Evolutionary conservation across 2,797 vertebrate species (phyloP).

Genomic region (Pseudochaenichthys georgianus): DNA sequence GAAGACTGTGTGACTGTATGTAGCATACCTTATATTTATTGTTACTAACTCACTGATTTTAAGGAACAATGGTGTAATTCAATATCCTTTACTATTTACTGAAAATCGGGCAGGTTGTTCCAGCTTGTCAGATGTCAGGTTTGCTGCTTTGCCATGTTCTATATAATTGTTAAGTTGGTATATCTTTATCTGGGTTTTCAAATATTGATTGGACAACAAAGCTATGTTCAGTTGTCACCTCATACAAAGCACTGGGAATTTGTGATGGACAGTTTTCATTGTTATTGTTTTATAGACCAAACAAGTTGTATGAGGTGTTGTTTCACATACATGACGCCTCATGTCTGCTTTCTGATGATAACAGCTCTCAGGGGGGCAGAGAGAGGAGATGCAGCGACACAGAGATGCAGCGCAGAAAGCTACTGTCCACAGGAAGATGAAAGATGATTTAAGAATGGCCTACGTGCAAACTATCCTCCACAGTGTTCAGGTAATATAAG

Average conservation of each 20-base stretch:
- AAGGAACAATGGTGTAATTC: too few relatives aligned
- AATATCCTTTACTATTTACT: neutral
- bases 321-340: neutral
- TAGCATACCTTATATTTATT: neutral
- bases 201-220: neutral
- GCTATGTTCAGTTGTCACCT: neutral
- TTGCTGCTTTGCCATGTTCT: neutral
- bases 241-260: neutral
- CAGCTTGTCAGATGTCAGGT: neutral
- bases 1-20: neutral
- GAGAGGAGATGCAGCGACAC: conserved; percentile 76
- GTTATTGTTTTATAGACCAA: neutral
- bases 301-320: neutral
- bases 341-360: conserved; percentile 46
- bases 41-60: neutral
- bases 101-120: neutral
- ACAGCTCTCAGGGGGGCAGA: conserved; percentile 77
- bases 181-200: neutral
- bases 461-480: conserved; percentile 73
- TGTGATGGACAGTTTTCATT: too few relatives aligned
- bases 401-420: conserved; percentile 63
- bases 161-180: neutral
- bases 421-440: conserved; percentile 41
- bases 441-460: conserved; percentile 55
- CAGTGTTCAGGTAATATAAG: conserved; percentile 77